phyloP scores from a whole-genome alignment of 2,113 vertebrate species.

The Leucosticte australis region DNA sequence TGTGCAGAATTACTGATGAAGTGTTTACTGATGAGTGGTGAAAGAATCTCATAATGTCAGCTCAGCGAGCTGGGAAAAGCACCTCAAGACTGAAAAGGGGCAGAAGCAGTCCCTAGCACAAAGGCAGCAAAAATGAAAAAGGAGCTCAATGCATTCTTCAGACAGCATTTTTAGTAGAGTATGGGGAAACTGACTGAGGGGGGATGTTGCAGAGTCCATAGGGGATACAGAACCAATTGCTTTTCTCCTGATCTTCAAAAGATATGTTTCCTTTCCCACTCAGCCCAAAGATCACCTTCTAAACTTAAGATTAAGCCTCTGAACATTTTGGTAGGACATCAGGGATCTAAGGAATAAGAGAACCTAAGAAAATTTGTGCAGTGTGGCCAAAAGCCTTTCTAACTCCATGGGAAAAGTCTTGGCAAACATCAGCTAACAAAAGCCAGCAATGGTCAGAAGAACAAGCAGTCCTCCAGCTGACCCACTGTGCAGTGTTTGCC shows the following conservation, averaged over 20 bases:
- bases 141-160: background rate
- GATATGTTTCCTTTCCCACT: background rate
- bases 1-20: conserved; percentile 46
- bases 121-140: background rate
- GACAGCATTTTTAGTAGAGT: background rate
- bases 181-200: background rate
- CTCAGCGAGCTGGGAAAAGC: conserved; percentile 4
- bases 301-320: background rate
- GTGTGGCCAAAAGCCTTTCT: background rate
- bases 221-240: background rate
- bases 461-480: background rate
- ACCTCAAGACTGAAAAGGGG: conserved; percentile 23
- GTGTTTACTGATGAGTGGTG: conserved; percentile 17
- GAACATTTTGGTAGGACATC: background rate
- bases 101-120: background rate
- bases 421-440: background rate
- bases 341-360: background rate
- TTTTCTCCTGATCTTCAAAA: background rate
- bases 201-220: background rate
- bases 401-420: background rate
- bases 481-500: background rate
- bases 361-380: background rate
- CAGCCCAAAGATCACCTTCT: background rate
- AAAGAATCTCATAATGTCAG: conserved; percentile 14
- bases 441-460: background rate